Evolutionary conservation across 2,888 invertebrate species (phyloP), one percentile per base, ranked within the genome.

Genomic region (Ditula angustiorana): DNA sequence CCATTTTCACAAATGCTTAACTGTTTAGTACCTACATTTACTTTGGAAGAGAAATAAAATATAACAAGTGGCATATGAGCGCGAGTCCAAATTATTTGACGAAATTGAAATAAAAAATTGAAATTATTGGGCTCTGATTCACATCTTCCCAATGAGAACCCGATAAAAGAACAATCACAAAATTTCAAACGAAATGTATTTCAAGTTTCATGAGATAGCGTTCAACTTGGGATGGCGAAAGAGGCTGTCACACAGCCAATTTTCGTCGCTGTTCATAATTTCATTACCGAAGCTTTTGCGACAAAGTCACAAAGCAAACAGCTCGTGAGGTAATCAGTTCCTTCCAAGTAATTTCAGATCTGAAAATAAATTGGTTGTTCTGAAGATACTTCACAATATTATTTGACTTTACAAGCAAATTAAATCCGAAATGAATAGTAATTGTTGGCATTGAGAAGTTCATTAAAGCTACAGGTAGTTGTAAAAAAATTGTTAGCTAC

Each of bases 241-340:
- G 21, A 44, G 21, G 21, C 44, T 28, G 52, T 33, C 30, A 46
- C 3, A 52, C 33, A 33, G 55, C 26, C 35, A 47, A 61, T 35
- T 53, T 62, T 37, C 55, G 37, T 11, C 55, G 47, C 16, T 52
- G 44, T 46, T 56, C 49, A 49, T 62, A 62, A 62, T 56, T 56
- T 28, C 2, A 56, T 62, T 62, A 56, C 37, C 37, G 16, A 49
- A 23, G 28, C 47, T 56, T 41, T 49, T 26, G 28, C 28, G 28
- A 49, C 61, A 49, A 56, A 30, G 56, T 47, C 56, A 4, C 23
- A 19, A n/a, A 56, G 28, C 47, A 47, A 37, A 61, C 44, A 61
- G 47, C 46, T 55, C 35, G 13, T 28, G 16, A 26, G 28, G 47
- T 19, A 26, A 28, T 55, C 47, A 58, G 46, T 33, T 21, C 33